Base-by-base conservation (phyloP, 1,140 invertebrate genomes). In the Prorops nasuta region DNA sequence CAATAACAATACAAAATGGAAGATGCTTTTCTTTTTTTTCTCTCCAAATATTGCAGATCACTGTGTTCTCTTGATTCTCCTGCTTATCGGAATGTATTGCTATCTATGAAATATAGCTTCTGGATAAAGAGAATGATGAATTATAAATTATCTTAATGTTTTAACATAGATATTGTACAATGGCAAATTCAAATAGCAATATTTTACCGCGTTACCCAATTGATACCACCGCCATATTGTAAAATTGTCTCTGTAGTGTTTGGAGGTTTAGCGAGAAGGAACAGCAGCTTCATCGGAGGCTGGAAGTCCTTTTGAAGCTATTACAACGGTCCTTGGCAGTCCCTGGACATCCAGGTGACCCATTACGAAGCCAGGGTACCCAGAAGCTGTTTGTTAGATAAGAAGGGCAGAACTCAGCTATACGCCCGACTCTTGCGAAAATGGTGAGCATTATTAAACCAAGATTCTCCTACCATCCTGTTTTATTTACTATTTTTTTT, bases 381-480 rank as follows among this genome's bases (percentile, higher is more conserved):
- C 53, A 40, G 48, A 46, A 57, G 24, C 4, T 4, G 24, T 6
- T 28, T 28, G 10, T 10, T 10, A 28, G 24, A 28, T 28, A 28
- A 10, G 10, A 10, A 28, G 4, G 4, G 4, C 24, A 6, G 4
- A 4, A 62, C 54, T 58, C 56, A 47, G 44, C 54, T 51, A 58
- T 57, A 56, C 64, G 59, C 53, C 60, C 58, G 44, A 64, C 60
- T 54, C 58, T 63, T 51, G 47, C 61, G 59, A 73, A 73, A 66
- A 73, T 71, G 69, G 69, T 71, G 56, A 71, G 69, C 54, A n/a
- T n/a, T n/a, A n/a, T n/a, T n/a, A n/a, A n/a, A 10, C 24, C 24
- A 28, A 28, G 10, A 28, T 6, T 28, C 10, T 28, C 10, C 10
- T 4, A 28, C 24, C 4, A 6, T 28, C 10, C 24, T 10, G 24